A percentile compares a stretch with the other conserved stretches of the same genome.
phyloP scores from a whole-genome alignment of 2,888 invertebrate species.

The Dorcus parallelipipedus region DNA sequence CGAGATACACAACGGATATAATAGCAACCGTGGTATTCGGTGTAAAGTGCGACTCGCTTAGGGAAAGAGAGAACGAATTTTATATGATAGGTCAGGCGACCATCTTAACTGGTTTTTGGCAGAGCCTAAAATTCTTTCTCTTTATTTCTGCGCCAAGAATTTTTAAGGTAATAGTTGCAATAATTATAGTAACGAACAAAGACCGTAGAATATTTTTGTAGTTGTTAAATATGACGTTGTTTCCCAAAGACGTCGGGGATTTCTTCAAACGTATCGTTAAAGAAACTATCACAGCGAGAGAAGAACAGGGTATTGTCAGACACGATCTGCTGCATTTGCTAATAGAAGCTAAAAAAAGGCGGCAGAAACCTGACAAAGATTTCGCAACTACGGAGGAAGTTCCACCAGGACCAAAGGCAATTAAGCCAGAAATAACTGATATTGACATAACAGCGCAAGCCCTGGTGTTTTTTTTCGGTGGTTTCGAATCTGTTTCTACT shows the following conservation, averaged over 20 bases:
- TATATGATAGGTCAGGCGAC: conserved; percentile 8
- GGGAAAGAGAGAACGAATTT: conserved; percentile 41
- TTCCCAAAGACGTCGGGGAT: no score
- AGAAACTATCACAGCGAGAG: no score
- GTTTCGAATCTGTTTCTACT: conserved; percentile 52
- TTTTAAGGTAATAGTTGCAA: conserved; percentile 2
- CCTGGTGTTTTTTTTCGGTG: conserved; percentile 54
- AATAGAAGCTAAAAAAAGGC: conserved; percentile 15
- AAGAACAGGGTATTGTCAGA: no score
- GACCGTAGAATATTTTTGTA: no score
- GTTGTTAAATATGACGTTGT: no score
- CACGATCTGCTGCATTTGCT: conserved; percentile 16
- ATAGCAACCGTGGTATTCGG: conserved; percentile 56
- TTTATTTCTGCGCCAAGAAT: conserved; percentile 12
- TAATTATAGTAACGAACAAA: no score
- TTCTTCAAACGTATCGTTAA: no score
- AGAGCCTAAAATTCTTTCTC: conserved; percentile 3
- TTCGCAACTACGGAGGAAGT: conserved; percentile 21
- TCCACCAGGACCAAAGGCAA: neutral
- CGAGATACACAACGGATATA: conserved; percentile 54
- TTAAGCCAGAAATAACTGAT: conserved; percentile 24
- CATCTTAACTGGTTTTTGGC: conserved; percentile 50
- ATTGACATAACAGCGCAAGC: conserved; percentile 58
- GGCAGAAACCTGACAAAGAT: neutral
- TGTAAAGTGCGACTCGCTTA: conserved; percentile 54